phyloP scores from a whole-genome alignment of 2,113 vertebrate species.

The Hiodon alosoides region DNA sequence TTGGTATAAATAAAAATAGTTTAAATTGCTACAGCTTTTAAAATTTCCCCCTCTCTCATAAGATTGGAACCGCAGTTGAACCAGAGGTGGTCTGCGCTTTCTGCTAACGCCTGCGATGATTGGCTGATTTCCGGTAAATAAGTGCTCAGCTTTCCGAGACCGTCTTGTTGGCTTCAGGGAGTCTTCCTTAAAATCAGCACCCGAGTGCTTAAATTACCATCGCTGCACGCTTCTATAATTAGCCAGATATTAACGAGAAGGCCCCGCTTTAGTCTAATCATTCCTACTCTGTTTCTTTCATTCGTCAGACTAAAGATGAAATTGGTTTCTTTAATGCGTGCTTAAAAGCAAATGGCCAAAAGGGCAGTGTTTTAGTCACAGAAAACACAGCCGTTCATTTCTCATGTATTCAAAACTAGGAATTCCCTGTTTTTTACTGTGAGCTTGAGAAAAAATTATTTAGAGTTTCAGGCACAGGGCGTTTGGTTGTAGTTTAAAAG shows the following conservation, averaged over 20 bases:
- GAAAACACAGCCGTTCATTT: not conserved
- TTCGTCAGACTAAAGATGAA: slow-evolving; percentile 74
- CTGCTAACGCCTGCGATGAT: slow-evolving; percentile 13
- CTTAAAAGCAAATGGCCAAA: slow-evolving; percentile 6
- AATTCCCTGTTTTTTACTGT: not conserved
- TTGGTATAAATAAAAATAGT: no score
- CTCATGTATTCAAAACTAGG: not conserved
- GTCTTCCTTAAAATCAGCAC: slow-evolving; percentile 50
- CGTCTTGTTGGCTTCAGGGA: slow-evolving; percentile 32
- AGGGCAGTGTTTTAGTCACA: not conserved
- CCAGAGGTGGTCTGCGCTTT: not conserved
- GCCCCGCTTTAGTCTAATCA: slow-evolving; percentile 75
- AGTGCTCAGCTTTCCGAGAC: slow-evolving; percentile 22
- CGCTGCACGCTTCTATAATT: slow-evolving; percentile 64
- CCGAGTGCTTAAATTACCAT: slow-evolving; percentile 58
- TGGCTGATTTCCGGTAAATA: slow-evolving; percentile 25
- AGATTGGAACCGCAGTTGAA: not conserved
- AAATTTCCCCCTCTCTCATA: not conserved
- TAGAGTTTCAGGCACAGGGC: no score
- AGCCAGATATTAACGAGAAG: slow-evolving; percentile 68
- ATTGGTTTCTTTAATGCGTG: slow-evolving; percentile 48
- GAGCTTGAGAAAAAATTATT: not conserved
- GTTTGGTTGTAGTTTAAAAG: no score
- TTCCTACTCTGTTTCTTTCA: slow-evolving; percentile 73
- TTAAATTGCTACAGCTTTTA: no score